Conservation (phyloP, 2,888 invertebrate genomes). For the Erannis defoliaria region DNA sequence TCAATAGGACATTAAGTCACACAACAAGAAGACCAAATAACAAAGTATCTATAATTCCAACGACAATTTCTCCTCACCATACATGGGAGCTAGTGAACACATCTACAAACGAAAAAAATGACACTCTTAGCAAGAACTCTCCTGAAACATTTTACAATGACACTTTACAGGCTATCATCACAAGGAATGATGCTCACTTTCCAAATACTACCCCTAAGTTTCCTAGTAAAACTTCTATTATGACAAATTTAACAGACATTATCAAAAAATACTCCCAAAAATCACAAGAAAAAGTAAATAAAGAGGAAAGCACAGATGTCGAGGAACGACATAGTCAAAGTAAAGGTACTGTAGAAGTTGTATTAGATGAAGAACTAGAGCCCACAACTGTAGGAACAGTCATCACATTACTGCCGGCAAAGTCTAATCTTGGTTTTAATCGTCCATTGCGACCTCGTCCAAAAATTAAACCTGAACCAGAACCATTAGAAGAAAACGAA, state of each 20-base stretch:
- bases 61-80: slow-evolving; percentile 71
- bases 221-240: slow-evolving; percentile 74
- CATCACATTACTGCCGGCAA: slow-evolving; percentile 90
- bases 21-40: slow-evolving; percentile 77
- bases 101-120: slow-evolving; percentile 74
- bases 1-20: slow-evolving; percentile 55
- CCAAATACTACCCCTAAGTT: slow-evolving; percentile 80
- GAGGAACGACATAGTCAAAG: slow-evolving; percentile 64
- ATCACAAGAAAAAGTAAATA: slow-evolving; percentile 50
- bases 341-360: slow-evolving; percentile 80
- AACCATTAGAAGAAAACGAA: slow-evolving; percentile 65
- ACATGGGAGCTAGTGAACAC: slow-evolving; percentile 88
- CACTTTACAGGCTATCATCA: slow-evolving; percentile 88
- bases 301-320: slow-evolving; percentile 51
- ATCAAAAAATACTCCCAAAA: slow-evolving; percentile 88
- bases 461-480: slow-evolving; percentile 71
- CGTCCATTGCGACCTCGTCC: slow-evolving; percentile 90
- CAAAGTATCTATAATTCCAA: slow-evolving; percentile 81
- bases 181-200: slow-evolving; percentile 82
- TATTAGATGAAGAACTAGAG: slow-evolving; percentile 74
- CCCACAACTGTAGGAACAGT: slow-evolving; percentile 70
- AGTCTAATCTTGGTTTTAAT: slow-evolving; percentile 92
- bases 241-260: slow-evolving; percentile 88
- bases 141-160: slow-evolving; percentile 88
- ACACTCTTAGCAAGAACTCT: slow-evolving; percentile 67